These are phyloP conservation scores for Rhinopomastus cyanomelas DNA, from an alignment of 2,113 vertebrate genomes.

Conservation along the genomic window DNA sequence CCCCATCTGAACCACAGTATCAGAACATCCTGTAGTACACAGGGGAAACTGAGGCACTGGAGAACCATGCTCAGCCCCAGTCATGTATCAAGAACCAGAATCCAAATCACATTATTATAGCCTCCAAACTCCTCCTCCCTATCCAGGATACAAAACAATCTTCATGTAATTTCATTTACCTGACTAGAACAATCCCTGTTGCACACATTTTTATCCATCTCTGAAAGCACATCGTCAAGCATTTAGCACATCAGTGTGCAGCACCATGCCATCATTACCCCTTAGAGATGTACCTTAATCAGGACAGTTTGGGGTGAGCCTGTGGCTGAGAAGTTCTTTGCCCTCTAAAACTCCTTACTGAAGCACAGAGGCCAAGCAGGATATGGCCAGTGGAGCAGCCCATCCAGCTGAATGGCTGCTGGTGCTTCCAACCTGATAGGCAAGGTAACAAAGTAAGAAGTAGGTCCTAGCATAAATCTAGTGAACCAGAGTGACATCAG, in stretches of 20 bases:
- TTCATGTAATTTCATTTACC: not conserved
- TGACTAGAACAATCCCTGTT: not conserved
- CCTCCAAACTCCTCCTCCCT: not conserved
- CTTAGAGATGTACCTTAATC: not conserved
- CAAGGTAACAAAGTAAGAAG: not conserved
- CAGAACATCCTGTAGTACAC: not conserved
- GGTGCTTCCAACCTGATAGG: not conserved
- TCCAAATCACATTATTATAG: not conserved
- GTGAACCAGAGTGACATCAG: not conserved
- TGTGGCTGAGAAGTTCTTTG: not conserved
- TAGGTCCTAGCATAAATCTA: not conserved
- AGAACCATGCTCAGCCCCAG: not conserved
- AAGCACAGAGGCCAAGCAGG: not conserved
- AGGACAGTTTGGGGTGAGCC: not conserved
- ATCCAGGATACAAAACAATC: not conserved
- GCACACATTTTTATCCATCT: fast-evolving
- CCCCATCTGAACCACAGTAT: not conserved
- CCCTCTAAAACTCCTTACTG: not conserved
- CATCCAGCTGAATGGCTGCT: not conserved
- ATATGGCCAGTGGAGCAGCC: not conserved
- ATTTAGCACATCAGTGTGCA: not conserved
- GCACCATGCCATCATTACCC: not conserved
- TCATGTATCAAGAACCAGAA: not conserved
- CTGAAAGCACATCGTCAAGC: not conserved
- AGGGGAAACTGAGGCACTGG: not conserved